Conservation (phyloP, 2,797 vertebrate species). For the Tokudaia muenninki region DNA sequence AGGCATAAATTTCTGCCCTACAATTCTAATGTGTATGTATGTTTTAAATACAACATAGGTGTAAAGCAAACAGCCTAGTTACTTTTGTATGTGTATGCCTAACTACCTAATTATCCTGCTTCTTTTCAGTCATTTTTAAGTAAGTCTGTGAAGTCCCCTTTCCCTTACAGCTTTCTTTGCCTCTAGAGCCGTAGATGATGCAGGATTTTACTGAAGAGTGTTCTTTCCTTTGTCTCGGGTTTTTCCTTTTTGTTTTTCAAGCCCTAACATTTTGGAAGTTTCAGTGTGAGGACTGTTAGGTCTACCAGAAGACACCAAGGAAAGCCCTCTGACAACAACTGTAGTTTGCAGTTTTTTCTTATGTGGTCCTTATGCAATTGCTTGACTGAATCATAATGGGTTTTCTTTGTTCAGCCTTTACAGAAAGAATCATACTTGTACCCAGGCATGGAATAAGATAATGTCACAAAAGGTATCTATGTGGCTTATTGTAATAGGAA, state of each 20-base stretch:
- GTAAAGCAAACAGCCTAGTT: too few relatives aligned
- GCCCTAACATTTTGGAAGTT: background rate
- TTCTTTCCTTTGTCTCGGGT: background rate
- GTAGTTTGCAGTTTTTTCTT: background rate
- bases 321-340: background rate
- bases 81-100: background rate
- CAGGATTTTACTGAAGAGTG: background rate
- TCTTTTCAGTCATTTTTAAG: background rate
- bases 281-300: background rate
- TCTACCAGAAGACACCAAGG: background rate
- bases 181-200: background rate
- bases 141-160: background rate
- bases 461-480: background rate
- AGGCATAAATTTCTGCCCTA: background rate
- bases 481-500: background rate
- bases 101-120: background rate
- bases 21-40: background rate
- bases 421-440: background rate
- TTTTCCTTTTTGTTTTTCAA: background rate
- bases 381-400: background rate
- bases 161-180: background rate
- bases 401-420: background rate
- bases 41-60: background rate
- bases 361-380: background rate
- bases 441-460: background rate